Evolutionary conservation across 1,140 invertebrate species (phyloP), one percentile per base, ranked within the genome.

Genomic region (Chironomus tepperi): DNA sequence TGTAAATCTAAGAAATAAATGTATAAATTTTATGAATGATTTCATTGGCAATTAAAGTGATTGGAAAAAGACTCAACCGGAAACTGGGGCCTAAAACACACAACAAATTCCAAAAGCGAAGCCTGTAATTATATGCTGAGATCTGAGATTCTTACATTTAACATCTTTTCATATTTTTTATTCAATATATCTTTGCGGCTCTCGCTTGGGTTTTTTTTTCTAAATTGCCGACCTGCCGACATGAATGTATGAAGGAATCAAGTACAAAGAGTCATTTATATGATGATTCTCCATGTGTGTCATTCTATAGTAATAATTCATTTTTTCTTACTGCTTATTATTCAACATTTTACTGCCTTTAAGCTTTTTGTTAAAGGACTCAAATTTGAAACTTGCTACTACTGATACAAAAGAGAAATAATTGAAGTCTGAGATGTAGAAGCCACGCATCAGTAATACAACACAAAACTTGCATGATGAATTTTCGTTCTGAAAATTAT

Each of bases 71-170:
- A 70, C 65, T 70, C 10, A 70, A 70, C 65, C 65, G 65, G 65
- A 70, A 70, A 70, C 16, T 18, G 65, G 18, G 18, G 47, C 47
- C 65, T 70, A 70, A 70, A 70, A 70, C 65, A 70, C 19, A 70
- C 18, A 70, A 18, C n/a, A 21, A 19, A 70, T 70, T 70, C 65
- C 65, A 21, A 70, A 21, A 9, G 16, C 9, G 65, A 70, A 70
- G 16, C 16, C 65, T 21, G 19, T 70, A 70, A 70, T 70, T 70
- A 70, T 18, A 16, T 70, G 65, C 65, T 70, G 65, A 70, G 65
- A 70, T 70, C 24, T 34, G 24, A 34, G 24, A 34, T 34, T 57
- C n/a, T 57, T 57, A 21, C 65, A 70, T 70, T 70, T 19, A 18
- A 9, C 3, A 18, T 19, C 16, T 57, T 57, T 57, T 57, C n/a